Evolutionary conservation across 2,113 vertebrate species (phyloP).

Genomic region (Xenus cinereus): DNA sequence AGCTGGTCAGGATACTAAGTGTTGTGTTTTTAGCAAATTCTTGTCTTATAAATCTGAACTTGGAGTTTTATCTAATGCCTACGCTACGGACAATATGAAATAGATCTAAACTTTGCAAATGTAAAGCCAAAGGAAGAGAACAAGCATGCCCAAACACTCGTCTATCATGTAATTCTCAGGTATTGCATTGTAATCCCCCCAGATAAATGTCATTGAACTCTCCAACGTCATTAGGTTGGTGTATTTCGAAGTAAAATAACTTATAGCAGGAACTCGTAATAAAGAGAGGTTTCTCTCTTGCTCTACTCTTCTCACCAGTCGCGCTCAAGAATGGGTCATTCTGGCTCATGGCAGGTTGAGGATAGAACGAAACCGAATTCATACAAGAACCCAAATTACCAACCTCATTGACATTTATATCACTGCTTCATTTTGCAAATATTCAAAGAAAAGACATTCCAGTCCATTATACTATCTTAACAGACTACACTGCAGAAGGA

Average conservation of each 20-base stretch:
- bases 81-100: rapidly evolving
- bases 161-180: neutral
- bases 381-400: neutral
- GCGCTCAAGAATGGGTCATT: neutral
- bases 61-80: neutral
- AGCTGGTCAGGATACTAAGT: neutral
- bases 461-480: neutral
- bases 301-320: neutral
- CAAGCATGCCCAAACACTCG: neutral
- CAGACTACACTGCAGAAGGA: neutral
- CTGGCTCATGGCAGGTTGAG: neutral
- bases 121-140: neutral
- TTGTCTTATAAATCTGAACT: neutral
- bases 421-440: neutral
- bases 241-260: neutral
- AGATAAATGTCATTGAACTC: neutral
- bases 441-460: neutral
- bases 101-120: neutral
- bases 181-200: neutral
- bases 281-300: neutral
- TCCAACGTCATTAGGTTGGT: neutral
- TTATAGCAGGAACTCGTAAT: neutral
- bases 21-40: neutral
- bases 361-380: neutral
- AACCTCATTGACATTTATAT: neutral